Evolutionary conservation across 2,888 invertebrate species (phyloP).

Genomic region (Saturnia pavonia): DNA sequence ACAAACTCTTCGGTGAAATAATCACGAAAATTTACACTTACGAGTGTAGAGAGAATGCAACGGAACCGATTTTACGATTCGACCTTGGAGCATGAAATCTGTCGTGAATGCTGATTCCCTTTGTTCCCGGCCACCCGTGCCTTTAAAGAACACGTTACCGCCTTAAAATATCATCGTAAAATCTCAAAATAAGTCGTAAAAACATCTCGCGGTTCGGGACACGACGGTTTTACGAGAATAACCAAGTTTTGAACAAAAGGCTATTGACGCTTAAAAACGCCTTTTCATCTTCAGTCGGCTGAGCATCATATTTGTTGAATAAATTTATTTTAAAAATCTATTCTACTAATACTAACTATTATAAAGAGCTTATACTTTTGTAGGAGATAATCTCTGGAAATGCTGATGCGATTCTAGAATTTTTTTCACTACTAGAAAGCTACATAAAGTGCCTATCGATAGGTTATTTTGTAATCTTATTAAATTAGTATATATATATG

Average conservation of each 20-base stretch:
- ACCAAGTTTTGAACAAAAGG: conserved; percentile 32
- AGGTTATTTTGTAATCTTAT: too few species aligned
- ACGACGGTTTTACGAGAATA: conserved; percentile 31
- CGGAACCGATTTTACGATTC: conserved; percentile 13
- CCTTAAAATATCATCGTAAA: conserved; percentile 52
- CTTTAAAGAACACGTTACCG: conserved; percentile 23
- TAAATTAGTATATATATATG: too few species aligned
- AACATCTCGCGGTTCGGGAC: conserved; percentile 28
- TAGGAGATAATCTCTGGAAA: too few species aligned
- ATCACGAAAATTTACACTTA: background rate
- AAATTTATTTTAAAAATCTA: too few species aligned
- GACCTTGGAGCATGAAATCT: conserved; percentile 32
- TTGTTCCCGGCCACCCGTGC: conserved; percentile 36
- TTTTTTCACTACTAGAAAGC: too few species aligned
- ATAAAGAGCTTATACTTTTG: too few species aligned
- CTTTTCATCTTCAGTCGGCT: background rate
- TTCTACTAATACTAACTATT: too few species aligned
- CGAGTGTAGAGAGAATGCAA: background rate
- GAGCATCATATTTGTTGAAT: background rate
- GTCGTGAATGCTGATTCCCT: conserved; percentile 16
- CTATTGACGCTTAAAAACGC: conserved; percentile 10
- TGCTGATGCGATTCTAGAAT: too few species aligned
- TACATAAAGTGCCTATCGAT: too few species aligned
- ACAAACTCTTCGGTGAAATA: background rate
- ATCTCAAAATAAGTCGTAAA: conserved; percentile 53